phyloP scores from a whole-genome alignment of 2,888 invertebrate species.

The Drosophila limbata region DNA sequence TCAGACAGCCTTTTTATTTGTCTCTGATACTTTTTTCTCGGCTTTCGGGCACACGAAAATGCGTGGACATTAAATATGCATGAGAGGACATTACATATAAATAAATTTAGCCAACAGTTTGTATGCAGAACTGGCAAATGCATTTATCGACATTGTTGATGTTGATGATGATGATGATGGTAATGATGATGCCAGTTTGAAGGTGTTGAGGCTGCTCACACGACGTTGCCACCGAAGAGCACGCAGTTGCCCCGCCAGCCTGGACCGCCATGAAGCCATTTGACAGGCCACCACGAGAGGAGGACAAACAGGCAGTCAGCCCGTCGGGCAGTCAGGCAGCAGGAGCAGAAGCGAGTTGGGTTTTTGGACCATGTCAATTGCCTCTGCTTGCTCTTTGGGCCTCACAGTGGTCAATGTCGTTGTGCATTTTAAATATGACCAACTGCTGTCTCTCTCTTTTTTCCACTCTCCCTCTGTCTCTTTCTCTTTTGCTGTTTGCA shows the following conservation, averaged over 20 bases:
- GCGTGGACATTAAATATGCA: conserved; percentile 82
- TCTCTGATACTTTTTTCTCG: conserved; percentile 7
- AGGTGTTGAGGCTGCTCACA: conserved; percentile 74
- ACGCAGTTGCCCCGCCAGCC: conserved; percentile 56
- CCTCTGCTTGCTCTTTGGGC: conserved; percentile 9
- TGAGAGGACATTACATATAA: conserved; percentile 81
- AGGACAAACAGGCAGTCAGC: neutral
- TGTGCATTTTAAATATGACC: conserved; percentile 78
- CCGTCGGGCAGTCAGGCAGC: conserved; percentile 3
- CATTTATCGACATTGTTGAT: conserved; percentile 77
- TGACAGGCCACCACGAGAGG: conserved; percentile 48
- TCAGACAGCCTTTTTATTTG: neutral
- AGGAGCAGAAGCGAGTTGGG: conserved; percentile 5
- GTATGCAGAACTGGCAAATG: conserved; percentile 77
- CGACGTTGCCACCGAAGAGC: conserved; percentile 47
- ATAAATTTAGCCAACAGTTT: conserved; percentile 81
- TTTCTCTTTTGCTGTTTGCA: conserved; percentile 30
- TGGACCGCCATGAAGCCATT: conserved; percentile 72
- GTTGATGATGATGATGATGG: conserved; percentile 77
- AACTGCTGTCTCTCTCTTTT: conserved; percentile 24
- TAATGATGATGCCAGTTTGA: conserved; percentile 74
- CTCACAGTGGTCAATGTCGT: conserved; percentile 59
- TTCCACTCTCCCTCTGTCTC: neutral
- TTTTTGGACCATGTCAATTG: conserved; percentile 29
- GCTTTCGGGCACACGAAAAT: conserved; percentile 50